Percentiles rank a stretch among this genome's conserved stretches.
These are phyloP conservation scores for Stenopsyche tienmushanensis DNA, from an alignment of 1,140 invertebrate species.

Conservation along the genomic window DNA sequence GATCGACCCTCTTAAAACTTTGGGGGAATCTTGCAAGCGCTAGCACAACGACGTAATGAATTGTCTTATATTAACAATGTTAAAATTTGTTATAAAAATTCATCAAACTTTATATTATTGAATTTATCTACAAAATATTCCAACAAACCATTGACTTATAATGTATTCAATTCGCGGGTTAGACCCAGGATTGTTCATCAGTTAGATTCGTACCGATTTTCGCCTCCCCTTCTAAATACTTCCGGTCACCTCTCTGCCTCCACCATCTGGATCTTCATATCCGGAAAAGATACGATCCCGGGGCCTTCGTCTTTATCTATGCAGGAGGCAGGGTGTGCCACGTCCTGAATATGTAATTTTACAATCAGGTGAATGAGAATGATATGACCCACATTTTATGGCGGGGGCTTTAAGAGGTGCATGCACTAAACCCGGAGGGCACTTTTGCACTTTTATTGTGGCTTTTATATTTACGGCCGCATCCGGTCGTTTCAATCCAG, in stretches of 20 bases:
- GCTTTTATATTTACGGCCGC: not conserved
- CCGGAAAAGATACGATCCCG: slow-evolving; percentile 1
- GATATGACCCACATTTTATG: slow-evolving; percentile 40
- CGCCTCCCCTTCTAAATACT: not conserved
- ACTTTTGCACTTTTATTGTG: not conserved
- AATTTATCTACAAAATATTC: too few relatives aligned
- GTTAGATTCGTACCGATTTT: not conserved
- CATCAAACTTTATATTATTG: too few relatives aligned
- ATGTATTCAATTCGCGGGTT: too few relatives aligned
- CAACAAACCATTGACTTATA: too few relatives aligned
- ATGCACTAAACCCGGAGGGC: not conserved
- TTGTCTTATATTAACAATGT: too few relatives aligned
- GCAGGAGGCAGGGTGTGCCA: slow-evolving; percentile 27
- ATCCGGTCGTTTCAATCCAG: not conserved
- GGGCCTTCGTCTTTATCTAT: slow-evolving; percentile 30
- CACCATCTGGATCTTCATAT: slow-evolving; percentile 29
- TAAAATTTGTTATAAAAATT: too few relatives aligned
- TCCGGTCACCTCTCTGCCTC: not conserved
- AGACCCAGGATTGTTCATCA: too few relatives aligned
- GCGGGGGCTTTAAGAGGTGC: slow-evolving; percentile 1
- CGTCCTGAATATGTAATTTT: slow-evolving; percentile 42
- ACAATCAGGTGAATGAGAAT: slow-evolving; percentile 42
- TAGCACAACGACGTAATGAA: too few relatives aligned
- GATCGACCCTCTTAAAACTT: too few relatives aligned
- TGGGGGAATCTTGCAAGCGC: too few relatives aligned